Evolutionary conservation across 2,797 vertebrate genomes (phyloP).

Genomic region (Hydrocynus forskahlii): DNA sequence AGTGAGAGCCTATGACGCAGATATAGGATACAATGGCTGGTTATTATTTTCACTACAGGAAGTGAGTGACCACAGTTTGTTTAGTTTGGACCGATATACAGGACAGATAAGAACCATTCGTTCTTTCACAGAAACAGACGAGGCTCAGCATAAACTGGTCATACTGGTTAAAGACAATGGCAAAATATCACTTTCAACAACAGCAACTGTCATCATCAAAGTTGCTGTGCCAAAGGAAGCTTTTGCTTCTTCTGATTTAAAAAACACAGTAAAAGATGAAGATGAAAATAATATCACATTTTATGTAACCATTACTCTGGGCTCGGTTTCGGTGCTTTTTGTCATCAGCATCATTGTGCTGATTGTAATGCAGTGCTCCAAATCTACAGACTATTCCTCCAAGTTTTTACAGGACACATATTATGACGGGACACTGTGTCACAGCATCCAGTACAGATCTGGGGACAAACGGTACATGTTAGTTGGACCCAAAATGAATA

Average conservation of each 20-base stretch:
- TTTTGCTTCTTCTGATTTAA: conserved; percentile 59
- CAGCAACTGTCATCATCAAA: conserved; percentile 61
- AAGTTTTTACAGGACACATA: too few relatives aligned
- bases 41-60: too few relatives aligned
- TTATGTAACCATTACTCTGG: conserved; percentile 19
- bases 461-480: conserved; percentile 54
- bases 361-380: conserved; percentile 27
- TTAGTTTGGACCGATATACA: too few relatives aligned
- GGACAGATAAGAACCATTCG: too few relatives aligned
- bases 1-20: too few relatives aligned
- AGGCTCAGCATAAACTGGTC: too few relatives aligned
- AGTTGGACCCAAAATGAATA: conserved; percentile 54
- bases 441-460: conserved; percentile 53
- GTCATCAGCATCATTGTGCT: conserved; percentile 35
- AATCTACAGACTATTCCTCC: too few relatives aligned
- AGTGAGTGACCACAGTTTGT: too few relatives aligned
- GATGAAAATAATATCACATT: neutral
- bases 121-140: too few relatives aligned
- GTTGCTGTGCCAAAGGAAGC: conserved; percentile 61
- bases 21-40: too few relatives aligned
- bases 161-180: conserved; percentile 66
- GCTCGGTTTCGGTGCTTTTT: conserved; percentile 45
- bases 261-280: conserved; percentile 35
- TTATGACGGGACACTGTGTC: neutral
- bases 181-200: conserved; percentile 64